Evolutionary conservation across 2,888 invertebrate species (phyloP).

Genomic region (Hyles lineata): DNA sequence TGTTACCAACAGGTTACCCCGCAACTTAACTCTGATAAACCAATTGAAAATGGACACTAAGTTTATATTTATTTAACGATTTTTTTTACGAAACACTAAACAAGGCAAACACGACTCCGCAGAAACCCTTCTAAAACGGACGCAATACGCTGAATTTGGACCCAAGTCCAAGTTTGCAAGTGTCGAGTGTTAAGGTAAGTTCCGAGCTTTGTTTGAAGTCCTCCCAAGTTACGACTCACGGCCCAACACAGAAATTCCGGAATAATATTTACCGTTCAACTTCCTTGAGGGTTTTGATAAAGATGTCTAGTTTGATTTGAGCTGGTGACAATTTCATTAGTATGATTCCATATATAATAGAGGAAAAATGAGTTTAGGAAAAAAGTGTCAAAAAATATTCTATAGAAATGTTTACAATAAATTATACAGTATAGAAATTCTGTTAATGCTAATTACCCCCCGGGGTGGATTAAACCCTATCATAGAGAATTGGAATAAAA

Average conservation of each 20-base stretch:
- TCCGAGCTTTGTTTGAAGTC: slow-evolving; percentile 23
- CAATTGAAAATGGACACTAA: not conserved
- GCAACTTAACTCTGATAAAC: too few species aligned
- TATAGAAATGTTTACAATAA: too few species aligned
- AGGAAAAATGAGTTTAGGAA: too few species aligned
- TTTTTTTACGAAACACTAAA: not conserved
- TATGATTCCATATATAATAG: not conserved
- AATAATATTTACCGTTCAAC: slow-evolving; percentile 19
- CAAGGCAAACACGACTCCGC: not conserved
- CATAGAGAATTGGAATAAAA: too few species aligned
- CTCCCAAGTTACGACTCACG: not conserved
- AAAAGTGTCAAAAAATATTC: too few species aligned
- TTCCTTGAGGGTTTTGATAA: not conserved
- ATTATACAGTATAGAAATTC: too few species aligned
- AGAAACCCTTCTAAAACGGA: slow-evolving; percentile 17
- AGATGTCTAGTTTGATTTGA: not conserved
- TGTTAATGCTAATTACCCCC: too few species aligned
- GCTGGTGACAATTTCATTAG: not conserved
- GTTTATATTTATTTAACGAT: not conserved
- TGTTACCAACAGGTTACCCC: too few species aligned
- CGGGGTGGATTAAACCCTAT: too few species aligned
- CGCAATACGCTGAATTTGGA: slow-evolving; percentile 13
- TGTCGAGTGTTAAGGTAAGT: slow-evolving; percentile 26
- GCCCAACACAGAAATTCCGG: not conserved
- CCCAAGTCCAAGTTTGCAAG: not conserved